Evolutionary conservation across 1,140 invertebrate genomes (phyloP), one percentile per base, ranked within the genome.

Genomic region (Lepidostoma basale): DNA sequence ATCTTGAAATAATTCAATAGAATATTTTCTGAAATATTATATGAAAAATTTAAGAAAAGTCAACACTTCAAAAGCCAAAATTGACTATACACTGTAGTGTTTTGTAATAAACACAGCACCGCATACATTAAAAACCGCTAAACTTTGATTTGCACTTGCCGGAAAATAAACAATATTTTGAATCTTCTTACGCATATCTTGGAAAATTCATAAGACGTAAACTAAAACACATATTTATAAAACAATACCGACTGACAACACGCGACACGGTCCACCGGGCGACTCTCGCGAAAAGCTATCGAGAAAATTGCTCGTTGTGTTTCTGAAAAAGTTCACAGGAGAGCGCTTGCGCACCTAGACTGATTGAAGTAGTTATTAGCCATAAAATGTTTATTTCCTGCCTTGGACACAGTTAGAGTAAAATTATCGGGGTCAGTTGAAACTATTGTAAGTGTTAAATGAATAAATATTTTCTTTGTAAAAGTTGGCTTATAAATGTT

Each of bases 41-140:
- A 42, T n/a, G n/a, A 22, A 25, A 39, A 23, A 18, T 56, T 56
- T 25, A 18, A 42, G 22, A 60, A 40, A 60, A 60, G 39, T 60
- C 56, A 56, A 56, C 52, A 56, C 52, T 36, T 36, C 23, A 22
- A 12, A 59, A 60, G 22, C 42, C 22, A 40, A 60, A 40, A 60
- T 23, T 60, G 23, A 60, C 33, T 25, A 22, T 8, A 25, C 39
- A 60, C 39, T 42, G 23, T 26, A 42, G 56, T 25, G 56, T 60
- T 60, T 60, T 60, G 39, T 60, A 60, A 60, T 42, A 60, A 60
- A 60, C 56, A 60, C 39, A 18, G 25, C 39, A 25, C 56, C 40
- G 25, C 22, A 16, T 40, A 16, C 16, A 60, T 42, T 25, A 6
- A 60, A 60, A 60, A 60, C 36, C 3, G 8, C 22, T 14, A 42